Conservation (phyloP, 2,113 vertebrate species). For the Herpetotheres cachinnans region DNA sequence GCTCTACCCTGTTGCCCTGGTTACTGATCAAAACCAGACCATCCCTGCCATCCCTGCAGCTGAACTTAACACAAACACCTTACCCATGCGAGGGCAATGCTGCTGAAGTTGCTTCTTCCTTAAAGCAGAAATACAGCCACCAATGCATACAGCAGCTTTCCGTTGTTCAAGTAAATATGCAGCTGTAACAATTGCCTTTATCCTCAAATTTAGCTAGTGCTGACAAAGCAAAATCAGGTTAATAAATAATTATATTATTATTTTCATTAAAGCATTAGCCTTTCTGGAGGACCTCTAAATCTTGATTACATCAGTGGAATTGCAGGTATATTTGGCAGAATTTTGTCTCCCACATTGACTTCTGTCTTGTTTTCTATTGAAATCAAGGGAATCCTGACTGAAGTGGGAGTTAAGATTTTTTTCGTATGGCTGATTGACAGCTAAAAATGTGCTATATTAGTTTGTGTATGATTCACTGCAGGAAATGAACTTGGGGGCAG, state of each 20-base stretch:
- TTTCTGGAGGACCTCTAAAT: neutral
- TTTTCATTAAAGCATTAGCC: neutral
- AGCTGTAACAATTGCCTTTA: neutral
- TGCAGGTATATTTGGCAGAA: neutral
- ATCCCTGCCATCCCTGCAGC: neutral
- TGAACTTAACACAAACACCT: neutral
- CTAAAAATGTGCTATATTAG: neutral
- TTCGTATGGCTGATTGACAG: neutral
- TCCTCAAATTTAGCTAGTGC: neutral
- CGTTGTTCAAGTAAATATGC: neutral
- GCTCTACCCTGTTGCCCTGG: constrained; percentile 16
- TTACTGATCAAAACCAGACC: constrained; percentile 1
- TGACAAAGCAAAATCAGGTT: neutral
- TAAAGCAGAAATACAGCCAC: neutral
- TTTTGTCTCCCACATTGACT: neutral
- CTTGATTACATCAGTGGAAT: neutral
- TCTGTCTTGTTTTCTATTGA: neutral
- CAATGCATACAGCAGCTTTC: neutral
- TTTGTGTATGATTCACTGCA: neutral
- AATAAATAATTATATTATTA: neutral
- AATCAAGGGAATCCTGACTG: neutral
- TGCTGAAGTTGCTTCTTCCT: neutral
- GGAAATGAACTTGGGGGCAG: neutral
- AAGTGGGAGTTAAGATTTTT: neutral
- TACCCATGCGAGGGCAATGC: neutral